Evolutionary conservation across 2,113 vertebrate species (phyloP), one percentile per base, ranked within the genome.

Genomic region (Dendropsophus ebraccatus): DNA sequence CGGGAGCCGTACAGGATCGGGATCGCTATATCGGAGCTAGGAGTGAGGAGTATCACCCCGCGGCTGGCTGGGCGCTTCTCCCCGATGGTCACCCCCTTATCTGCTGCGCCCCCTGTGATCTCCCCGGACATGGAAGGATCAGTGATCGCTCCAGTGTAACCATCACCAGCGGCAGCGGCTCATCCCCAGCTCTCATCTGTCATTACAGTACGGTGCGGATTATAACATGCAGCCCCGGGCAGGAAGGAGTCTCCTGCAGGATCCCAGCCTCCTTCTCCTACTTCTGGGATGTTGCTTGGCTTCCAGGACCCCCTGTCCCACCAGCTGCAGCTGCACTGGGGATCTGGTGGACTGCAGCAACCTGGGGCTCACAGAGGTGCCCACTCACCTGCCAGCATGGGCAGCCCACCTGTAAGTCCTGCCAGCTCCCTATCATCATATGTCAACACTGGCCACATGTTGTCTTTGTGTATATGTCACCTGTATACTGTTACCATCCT

Each of bases 331-430:
- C 75, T 98, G 97, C 90, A 86, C 49, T 17, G 93, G 90, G 41
- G 94, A 94, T 62, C 88, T 92, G 14, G 91, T 97, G 91, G 96
- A 95, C 93, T 98, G 97, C 89, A 95, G 96, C 87, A 82, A 90
- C 52, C 92, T 91, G 91, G 95, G 92, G 52, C 89, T 96, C 89
- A 91, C 90, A 13, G 91, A 91, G 11, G 72, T 93, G 82, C 97
- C 97, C 4, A 58, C 49, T 87, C 95, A 96, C 88, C 92, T 98
- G 88, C 97, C 97, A 62, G 82, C 87, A 89, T 93, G 95, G 93
- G 96, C 95, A n/a, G 94, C 91, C 81, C 95, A 93, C 82, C 92
- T 98, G 97, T 99, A 93, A 98, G 97, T 97, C 12, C 47, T 49
- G 47, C 47, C 47, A 49, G 19, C 50, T 52, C 19, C 50, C 50